Evolutionary conservation across 2,797 vertebrate species (phyloP).

Genomic region (Falco berigora): DNA sequence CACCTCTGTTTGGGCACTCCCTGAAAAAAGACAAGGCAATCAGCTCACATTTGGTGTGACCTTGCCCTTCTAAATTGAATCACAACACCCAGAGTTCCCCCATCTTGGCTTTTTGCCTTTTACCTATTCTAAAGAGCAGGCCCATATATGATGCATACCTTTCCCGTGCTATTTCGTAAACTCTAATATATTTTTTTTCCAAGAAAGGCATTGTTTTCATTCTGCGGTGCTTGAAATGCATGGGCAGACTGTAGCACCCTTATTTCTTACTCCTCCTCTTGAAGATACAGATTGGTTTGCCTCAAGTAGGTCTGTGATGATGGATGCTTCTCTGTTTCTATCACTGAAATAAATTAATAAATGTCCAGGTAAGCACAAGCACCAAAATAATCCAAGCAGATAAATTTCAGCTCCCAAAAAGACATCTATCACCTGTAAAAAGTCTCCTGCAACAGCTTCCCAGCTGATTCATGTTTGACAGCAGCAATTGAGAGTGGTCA

Average conservation of each 20-base stretch:
- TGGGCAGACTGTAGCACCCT: not conserved
- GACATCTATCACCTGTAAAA: not conserved
- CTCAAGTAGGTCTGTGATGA: not conserved
- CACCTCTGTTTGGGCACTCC: not conserved
- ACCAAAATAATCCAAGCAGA: not conserved
- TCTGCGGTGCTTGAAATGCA: not conserved
- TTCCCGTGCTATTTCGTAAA: not conserved
- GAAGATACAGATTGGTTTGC: not conserved
- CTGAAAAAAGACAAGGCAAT: not conserved
- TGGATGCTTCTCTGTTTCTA: not conserved
- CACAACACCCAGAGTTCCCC: not conserved
- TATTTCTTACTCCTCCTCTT: not conserved
- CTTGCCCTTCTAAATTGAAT: not conserved
- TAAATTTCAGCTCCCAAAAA: not conserved
- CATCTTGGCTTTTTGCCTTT: not conserved
- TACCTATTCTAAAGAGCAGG: not conserved
- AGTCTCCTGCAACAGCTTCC: not conserved
- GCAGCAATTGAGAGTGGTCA: not conserved
- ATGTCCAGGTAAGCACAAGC: not conserved
- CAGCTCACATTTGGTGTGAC: not conserved
- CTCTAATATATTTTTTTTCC: not conserved
- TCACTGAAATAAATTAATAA: not conserved
- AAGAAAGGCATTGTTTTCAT: not conserved
- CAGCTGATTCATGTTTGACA: not conserved
- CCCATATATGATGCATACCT: not conserved